Conservation (phyloP, 2,797 vertebrate genomes). For the Tenualosa thibaudeaui region DNA sequence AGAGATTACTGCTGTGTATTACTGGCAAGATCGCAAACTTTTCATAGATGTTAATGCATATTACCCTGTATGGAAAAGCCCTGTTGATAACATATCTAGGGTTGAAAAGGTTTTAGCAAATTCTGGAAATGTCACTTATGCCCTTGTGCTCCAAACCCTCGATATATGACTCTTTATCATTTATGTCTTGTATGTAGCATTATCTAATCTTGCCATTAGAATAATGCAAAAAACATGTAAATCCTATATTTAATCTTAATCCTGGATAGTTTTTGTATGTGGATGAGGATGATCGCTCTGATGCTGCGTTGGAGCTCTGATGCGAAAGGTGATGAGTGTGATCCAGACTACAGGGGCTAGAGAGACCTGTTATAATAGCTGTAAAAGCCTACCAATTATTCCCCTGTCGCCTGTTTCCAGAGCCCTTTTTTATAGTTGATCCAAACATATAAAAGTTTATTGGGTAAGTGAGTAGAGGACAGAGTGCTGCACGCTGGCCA, state of each 20-base stretch:
- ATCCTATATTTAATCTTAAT: not conserved
- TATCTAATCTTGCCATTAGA: too few relatives aligned
- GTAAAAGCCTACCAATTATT: conserved; percentile 92
- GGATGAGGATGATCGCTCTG: not conserved
- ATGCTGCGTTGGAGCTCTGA: conserved; percentile 69
- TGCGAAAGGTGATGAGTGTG: conserved; percentile 81
- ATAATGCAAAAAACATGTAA: too few relatives aligned
- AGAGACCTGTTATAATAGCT: conserved; percentile 93
- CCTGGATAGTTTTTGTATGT: not conserved
- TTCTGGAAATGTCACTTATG: too few relatives aligned
- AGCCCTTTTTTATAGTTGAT: conserved; percentile 93
- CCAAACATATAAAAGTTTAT: conserved; percentile 99
- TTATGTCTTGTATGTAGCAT: too few relatives aligned
- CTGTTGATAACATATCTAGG: too few relatives aligned
- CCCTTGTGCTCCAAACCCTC: too few relatives aligned
- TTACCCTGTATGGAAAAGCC: too few relatives aligned
- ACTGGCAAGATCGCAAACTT: not conserved
- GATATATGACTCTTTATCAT: too few relatives aligned
- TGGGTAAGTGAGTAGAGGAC: conserved; percentile 91
- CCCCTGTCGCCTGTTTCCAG: conserved; percentile 91
- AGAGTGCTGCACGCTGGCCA: conserved; percentile 81
- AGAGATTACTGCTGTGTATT: conserved; percentile 8
- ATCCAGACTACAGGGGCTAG: conserved; percentile 87
- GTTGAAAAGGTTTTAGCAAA: too few relatives aligned
- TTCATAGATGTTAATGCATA: not conserved